Percentiles rank a stretch among this genome's conserved stretches.
These are phyloP conservation scores for Colletes gigas DNA, from an alignment of 1,140 invertebrate species.

Conservation along the genomic window DNA sequence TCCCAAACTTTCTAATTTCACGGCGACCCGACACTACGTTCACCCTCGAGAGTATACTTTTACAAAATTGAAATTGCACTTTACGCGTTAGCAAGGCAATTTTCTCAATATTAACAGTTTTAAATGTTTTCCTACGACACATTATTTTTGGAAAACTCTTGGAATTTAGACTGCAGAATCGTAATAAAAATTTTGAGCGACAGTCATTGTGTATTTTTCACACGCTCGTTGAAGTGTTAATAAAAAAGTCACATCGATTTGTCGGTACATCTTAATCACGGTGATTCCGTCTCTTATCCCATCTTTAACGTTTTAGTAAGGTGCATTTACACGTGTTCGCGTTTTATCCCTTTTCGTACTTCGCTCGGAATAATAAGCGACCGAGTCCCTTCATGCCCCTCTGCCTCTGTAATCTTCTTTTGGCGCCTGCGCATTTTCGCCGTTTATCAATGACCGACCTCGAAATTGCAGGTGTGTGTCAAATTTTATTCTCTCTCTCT, in stretches of 20 bases:
- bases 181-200: too few species aligned
- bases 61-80: too few species aligned
- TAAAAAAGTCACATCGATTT: conserved; percentile 13
- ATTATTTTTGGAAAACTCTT: too few species aligned
- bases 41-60: too few species aligned
- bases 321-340: conserved; percentile 4
- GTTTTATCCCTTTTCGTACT: conserved; percentile 14
- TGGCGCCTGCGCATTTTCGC: conserved; percentile 23
- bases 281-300: conserved; percentile 14
- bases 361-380: conserved; percentile 31
- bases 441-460: conserved; percentile 34
- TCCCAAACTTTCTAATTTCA: background rate
- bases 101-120: too few species aligned
- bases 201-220: background rate
- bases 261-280: conserved; percentile 8
- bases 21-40: background rate
- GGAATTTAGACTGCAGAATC: too few species aligned
- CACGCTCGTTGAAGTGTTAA: conserved; percentile 5
- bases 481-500: background rate
- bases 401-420: conserved; percentile 33
- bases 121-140: too few species aligned
- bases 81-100: too few species aligned
- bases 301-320: conserved; percentile 8
- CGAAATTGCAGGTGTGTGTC: too few species aligned
- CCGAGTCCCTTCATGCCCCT: background rate